Conservation (phyloP, 2,797 vertebrate species). For the Acanthiza pusilla region DNA sequence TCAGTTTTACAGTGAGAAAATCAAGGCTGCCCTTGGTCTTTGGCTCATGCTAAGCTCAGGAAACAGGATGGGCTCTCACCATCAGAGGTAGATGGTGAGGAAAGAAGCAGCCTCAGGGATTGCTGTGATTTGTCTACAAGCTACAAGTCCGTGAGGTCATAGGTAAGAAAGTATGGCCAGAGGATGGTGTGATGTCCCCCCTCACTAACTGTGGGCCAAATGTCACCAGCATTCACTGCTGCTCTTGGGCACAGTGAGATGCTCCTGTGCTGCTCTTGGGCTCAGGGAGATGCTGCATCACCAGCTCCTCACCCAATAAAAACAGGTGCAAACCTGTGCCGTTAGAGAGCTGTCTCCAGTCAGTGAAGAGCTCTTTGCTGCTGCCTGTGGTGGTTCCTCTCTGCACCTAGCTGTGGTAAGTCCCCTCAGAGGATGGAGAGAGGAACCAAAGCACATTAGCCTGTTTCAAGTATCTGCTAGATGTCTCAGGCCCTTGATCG, state of each 20-base stretch:
- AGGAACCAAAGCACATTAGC: neutral
- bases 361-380: neutral
- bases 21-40: neutral
- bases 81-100: accelerated
- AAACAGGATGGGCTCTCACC: neutral
- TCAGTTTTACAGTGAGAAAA: neutral
- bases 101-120: neutral
- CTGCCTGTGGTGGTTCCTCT: neutral
- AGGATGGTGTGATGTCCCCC: neutral
- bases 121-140: neutral
- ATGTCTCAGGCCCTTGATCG: neutral
- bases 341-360: neutral
- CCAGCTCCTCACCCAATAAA: neutral
- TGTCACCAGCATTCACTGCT: neutral
- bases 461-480: neutral
- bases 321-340: neutral
- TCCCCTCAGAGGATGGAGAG: neutral
- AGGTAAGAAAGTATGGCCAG: neutral
- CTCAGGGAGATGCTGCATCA: neutral
- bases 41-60: neutral
- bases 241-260: neutral
- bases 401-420: neutral
- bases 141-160: accelerated
- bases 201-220: neutral
- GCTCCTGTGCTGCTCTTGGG: neutral